Evolutionary conservation across 2,113 vertebrate genomes (phyloP).

Genomic region (Dipodomys spectabilis): DNA sequence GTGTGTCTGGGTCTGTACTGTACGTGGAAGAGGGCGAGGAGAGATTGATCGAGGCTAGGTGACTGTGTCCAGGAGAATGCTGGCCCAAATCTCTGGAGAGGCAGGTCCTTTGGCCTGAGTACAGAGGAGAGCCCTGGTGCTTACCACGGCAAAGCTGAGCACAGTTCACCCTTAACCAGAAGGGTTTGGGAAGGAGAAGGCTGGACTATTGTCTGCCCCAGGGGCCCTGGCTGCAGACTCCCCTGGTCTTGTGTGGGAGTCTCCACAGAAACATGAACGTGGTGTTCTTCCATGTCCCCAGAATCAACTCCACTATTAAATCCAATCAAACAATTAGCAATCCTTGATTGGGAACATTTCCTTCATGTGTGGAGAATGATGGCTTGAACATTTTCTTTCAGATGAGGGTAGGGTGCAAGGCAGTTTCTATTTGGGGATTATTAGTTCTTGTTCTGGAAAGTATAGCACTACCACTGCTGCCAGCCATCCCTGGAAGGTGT

Average conservation of each 20-base stretch:
- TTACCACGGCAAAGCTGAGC: accelerated
- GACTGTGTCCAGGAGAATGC: no score
- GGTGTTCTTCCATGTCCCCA: not conserved
- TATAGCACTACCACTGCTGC: not conserved
- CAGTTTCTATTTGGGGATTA: not conserved
- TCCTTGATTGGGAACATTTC: not conserved
- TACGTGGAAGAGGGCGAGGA: no score
- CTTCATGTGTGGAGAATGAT: not conserved
- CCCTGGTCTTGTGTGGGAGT: not conserved
- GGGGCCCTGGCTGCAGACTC: not conserved
- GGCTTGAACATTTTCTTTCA: not conserved
- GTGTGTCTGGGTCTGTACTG: not conserved
- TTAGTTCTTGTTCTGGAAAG: not conserved
- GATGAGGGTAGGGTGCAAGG: not conserved
- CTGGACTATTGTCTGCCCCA: no score
- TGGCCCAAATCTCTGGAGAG: no score
- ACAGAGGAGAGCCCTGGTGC: no score
- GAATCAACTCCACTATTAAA: not conserved
- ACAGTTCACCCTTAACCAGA: not conserved
- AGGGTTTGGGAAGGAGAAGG: not conserved
- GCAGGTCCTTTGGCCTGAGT: no score
- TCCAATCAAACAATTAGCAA: slow-evolving; percentile 8
- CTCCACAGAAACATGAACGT: not conserved
- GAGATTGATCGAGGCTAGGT: no score
- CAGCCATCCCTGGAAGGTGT: no score